These are phyloP conservation scores for Nothobranchius kuhntae DNA, from an alignment of 2,113 vertebrate species.

Conservation along the genomic window DNA sequence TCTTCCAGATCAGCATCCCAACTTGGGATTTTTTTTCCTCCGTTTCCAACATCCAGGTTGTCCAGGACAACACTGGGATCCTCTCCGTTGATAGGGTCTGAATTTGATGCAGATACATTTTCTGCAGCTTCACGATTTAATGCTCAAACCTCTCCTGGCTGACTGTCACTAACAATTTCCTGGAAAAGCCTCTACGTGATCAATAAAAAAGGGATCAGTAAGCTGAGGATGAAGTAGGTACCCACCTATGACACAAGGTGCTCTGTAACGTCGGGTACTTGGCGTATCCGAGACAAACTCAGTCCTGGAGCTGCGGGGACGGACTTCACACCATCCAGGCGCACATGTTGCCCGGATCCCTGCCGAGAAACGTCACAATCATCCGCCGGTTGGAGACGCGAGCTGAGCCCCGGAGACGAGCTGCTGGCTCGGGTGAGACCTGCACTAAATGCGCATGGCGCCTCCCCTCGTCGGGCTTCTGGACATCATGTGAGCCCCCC, in stretches of 20 bases:
- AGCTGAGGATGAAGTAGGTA: slow-evolving; percentile 8
- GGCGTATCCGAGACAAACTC: slow-evolving; percentile 63
- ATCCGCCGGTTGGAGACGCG: slow-evolving; percentile 22
- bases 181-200: slow-evolving; percentile 13
- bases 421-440: slow-evolving; percentile 5
- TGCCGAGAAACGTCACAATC: slow-evolving; percentile 57
- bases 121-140: slow-evolving; percentile 32
- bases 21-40: not conserved
- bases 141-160: not conserved
- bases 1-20: not conserved
- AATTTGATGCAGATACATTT: slow-evolving; percentile 13
- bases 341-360: slow-evolving; percentile 69
- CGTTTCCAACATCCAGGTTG: not conserved
- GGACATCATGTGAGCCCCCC: slow-evolving; percentile 42
- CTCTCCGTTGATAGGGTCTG: not conserved
- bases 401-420: slow-evolving; percentile 19
- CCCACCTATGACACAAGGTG: slow-evolving; percentile 73
- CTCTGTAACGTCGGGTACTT: slow-evolving; percentile 65
- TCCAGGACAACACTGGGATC: not conserved
- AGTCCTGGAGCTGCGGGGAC: slow-evolving; percentile 50
- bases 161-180: slow-evolving; percentile 3
- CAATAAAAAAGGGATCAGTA: slow-evolving; percentile 14
- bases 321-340: slow-evolving; percentile 60
- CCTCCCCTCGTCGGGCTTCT: slow-evolving; percentile 55
- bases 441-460: slow-evolving; percentile 51